Percentiles rank a stretch among this genome's conserved stretches.
Evolutionary conservation across 2,888 invertebrate species (phyloP).

Genomic region (Ophioninae sp.): DNA sequence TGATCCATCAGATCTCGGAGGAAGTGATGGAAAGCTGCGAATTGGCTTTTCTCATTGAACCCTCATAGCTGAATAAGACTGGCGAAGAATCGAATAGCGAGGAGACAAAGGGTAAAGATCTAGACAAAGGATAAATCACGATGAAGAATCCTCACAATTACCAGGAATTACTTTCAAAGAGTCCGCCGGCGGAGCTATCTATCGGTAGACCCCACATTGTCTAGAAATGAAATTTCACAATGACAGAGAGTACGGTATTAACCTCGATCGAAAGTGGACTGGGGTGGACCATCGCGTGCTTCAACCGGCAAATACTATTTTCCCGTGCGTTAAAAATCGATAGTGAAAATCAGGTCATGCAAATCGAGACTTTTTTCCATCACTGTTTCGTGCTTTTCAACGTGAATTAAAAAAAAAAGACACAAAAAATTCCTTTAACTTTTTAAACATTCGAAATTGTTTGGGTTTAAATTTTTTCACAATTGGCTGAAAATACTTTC

Average conservation of each 20-base stretch:
- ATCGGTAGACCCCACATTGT: not conserved
- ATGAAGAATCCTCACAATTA: not conserved
- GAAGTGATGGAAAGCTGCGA: constrained; percentile 34
- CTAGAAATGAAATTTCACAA: not conserved
- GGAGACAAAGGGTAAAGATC: not conserved
- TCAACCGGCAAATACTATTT: too few relatives aligned
- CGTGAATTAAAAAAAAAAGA: too few relatives aligned
- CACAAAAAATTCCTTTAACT: too few relatives aligned
- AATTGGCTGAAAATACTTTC: too few relatives aligned
- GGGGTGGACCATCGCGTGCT: too few relatives aligned
- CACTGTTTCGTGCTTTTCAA: too few relatives aligned
- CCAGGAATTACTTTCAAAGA: constrained; percentile 5
- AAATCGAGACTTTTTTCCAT: too few relatives aligned
- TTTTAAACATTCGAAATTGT: too few relatives aligned
- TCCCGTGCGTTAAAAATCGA: too few relatives aligned
- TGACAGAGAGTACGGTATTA: not conserved
- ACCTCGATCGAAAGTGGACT: not conserved
- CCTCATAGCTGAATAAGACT: not conserved
- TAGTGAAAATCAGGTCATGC: too few relatives aligned
- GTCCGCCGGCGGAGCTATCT: too few relatives aligned
- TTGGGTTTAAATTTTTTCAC: too few relatives aligned
- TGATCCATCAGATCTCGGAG: constrained; percentile 8
- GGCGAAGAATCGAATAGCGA: not conserved
- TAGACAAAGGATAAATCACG: constrained; percentile 11
- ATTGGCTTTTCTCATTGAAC: constrained; percentile 22